Base-by-base conservation (phyloP, 2,888 invertebrate genomes). In the Idaea straminata region DNA sequence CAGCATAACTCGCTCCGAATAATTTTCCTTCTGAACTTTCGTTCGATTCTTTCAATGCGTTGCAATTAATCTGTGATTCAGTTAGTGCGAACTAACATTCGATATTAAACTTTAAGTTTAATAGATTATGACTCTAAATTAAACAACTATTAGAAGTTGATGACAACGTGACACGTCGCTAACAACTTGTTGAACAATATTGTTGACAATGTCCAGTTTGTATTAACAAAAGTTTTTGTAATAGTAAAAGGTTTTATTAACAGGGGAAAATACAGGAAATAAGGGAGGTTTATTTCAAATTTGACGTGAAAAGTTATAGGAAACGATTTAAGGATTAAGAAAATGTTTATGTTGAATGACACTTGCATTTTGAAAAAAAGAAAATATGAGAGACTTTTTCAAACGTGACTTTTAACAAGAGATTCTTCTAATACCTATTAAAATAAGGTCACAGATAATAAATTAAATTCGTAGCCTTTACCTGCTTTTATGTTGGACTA, bases 131-230 rank as follows among this genome's bases (percentile, higher is more conserved):
- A 61, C 61, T 63, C n/a, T 62, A 58, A 65, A 59, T 62, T 25
- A 57, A 65, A 64, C 35, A 63, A 35, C 6, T 34, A 15, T 10
- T 62, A 62, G 63, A 62, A 38, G 61, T 35, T 34, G 35, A 59
- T 68, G 83, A 82, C 84, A 85, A 83, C 83, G 78, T 77, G 77
- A 72, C 77, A 78, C 80, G 72, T 75, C 74, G 82, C 82, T 81
- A 80, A 82, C 85, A 83, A 89, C 88, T 89, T 89, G 89, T 89
- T 89, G 88, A 87, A 76, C 76, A 73, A 79, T 81, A 82, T 83
- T 84, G 83, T 86, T 82, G 78, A 80, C 83, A 83, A 79, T 80
- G 79, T 86, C 85, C 84, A 80, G 77, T 78, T 82, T 84, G 87
- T 86, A 83, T 85, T 72, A 76, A 85, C 80, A 85, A 86, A 81